Conservation (phyloP, 2,797 vertebrate species). For the Moxostoma hubbsi region DNA sequence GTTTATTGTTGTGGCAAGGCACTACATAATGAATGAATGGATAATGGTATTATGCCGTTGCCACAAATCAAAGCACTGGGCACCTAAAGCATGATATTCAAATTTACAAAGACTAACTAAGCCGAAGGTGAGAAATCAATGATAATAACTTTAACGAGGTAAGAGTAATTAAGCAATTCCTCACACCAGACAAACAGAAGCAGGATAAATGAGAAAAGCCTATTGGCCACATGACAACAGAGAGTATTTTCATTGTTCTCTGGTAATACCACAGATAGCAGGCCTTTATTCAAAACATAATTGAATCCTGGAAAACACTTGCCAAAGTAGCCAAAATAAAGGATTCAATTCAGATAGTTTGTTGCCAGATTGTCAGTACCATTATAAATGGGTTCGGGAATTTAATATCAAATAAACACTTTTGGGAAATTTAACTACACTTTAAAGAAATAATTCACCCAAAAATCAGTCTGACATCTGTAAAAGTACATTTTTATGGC, state of each 20-base stretch:
- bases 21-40: neutral
- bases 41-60: neutral
- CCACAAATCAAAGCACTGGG: neutral
- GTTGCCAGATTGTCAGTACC: neutral
- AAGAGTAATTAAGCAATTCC: constrained; percentile 8
- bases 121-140: neutral
- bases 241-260: constrained; percentile 2
- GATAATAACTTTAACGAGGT: neutral
- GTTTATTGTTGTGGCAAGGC: neutral
- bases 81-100: no score
- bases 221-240: neutral
- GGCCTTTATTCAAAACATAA: constrained; percentile 17
- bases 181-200: neutral
- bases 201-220: constrained; percentile 11
- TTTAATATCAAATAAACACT: constrained; percentile 15
- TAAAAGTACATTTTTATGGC: no score
- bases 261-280: constrained; percentile 15
- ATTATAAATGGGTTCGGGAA: neutral
- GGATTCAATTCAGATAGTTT: neutral
- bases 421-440: no score
- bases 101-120: neutral
- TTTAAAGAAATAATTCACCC: no score
- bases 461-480: no score
- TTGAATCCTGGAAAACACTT: constrained; percentile 21
- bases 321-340: constrained; percentile 16